phyloP scores from a whole-genome alignment of 1,140 invertebrate species.

The Zophobas morio region DNA sequence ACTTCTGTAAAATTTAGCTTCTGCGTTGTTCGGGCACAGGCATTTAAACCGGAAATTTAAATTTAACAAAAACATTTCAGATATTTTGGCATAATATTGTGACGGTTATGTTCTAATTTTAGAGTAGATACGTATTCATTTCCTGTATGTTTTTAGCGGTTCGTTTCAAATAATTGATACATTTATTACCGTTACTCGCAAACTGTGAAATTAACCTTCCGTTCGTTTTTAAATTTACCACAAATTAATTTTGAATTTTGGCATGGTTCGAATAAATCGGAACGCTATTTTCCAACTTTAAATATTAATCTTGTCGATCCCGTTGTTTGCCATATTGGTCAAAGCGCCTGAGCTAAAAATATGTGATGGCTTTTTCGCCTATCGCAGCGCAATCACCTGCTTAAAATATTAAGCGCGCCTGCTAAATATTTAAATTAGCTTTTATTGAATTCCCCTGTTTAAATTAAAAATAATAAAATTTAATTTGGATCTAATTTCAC shows the following conservation, averaged over 20 bases:
- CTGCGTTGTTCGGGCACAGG: no score
- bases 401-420: slow-evolving; percentile 17
- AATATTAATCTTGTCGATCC: not conserved
- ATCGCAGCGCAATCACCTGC: not conserved
- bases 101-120: slow-evolving; percentile 53
- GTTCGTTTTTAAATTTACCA: slow-evolving; percentile 56
- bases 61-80: slow-evolving; percentile 5
- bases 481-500: slow-evolving; percentile 52
- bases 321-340: not conserved
- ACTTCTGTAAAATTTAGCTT: no score
- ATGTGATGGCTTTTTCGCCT: not conserved
- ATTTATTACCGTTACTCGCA: slow-evolving; percentile 59
- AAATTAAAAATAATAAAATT: slow-evolving; percentile 45
- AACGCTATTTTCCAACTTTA: not conserved
- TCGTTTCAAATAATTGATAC: slow-evolving; percentile 60
- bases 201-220: slow-evolving; percentile 61
- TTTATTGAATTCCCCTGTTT: slow-evolving; percentile 41
- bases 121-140: slow-evolving; percentile 48
- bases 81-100: slow-evolving; percentile 14
- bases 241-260: slow-evolving; percentile 56
- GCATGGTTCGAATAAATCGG: slow-evolving; percentile 25
- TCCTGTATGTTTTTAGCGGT: slow-evolving; percentile 58
- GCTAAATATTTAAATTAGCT: slow-evolving; percentile 43
- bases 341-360: not conserved
- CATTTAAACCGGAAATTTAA: slow-evolving; percentile 7